A percentile compares a stretch with the other conserved stretches of the same genome.
These are phyloP conservation scores for Gymnopithys bicolor DNA, from an alignment of 2,797 vertebrate genomes.

Conservation along the genomic window DNA sequence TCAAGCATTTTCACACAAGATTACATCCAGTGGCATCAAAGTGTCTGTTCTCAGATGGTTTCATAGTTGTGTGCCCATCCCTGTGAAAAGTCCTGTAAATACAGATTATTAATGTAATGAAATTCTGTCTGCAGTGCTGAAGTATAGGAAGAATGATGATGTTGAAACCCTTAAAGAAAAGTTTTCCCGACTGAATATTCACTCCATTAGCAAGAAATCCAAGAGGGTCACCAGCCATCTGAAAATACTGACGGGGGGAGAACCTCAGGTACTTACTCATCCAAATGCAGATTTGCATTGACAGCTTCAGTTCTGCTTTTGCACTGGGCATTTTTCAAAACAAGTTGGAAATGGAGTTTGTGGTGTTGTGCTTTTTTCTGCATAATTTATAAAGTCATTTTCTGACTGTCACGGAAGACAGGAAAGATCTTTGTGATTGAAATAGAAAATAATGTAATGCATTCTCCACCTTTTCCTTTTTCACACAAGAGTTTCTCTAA, in stretches of 20 bases:
- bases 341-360: neutral
- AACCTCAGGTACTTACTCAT: conserved; percentile 88
- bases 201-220: conserved; percentile 96
- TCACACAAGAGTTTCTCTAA: conserved; percentile 1
- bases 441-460: neutral
- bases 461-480: conserved; percentile 31
- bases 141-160: conserved; percentile 93
- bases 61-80: neutral
- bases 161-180: conserved; percentile 92
- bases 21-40: conserved; percentile 27
- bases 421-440: conserved; percentile 20
- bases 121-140: conserved; percentile 85
- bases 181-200: conserved; percentile 92
- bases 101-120: neutral
- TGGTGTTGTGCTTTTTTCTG: conserved; percentile 4
- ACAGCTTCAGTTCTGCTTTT: neutral
- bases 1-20: conserved; percentile 23
- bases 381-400: neutral
- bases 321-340: neutral
- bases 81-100: neutral
- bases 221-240: conserved; percentile 94
- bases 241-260: conserved; percentile 92
- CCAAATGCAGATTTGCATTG: neutral
- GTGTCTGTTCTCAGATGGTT: conserved; percentile 9
- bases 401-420: neutral